A percentile compares a stretch with the other conserved stretches of the same genome.
Conservation (phyloP, 1,140 invertebrate species). For the Nasonia giraulti region DNA sequence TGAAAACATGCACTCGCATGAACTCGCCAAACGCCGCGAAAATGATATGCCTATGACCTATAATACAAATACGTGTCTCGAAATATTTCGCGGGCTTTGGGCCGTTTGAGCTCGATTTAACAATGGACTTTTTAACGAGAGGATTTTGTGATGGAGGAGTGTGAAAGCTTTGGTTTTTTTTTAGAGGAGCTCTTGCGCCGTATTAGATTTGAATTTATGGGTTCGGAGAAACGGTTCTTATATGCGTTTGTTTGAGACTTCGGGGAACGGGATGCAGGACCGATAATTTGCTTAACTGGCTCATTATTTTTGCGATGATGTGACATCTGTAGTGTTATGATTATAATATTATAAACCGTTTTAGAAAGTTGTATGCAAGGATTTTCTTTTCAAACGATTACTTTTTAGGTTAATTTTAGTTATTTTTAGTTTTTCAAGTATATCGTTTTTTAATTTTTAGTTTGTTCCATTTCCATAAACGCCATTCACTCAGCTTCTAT, state of each 20-base stretch:
- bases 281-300: too few relatives aligned
- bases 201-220: constrained; percentile 6
- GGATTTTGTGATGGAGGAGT: neutral
- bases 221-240: neutral
- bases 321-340: too few relatives aligned
- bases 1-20: constrained; percentile 30
- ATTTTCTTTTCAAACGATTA: neutral
- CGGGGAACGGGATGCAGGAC: neutral
- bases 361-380: too few relatives aligned
- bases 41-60: constrained; percentile 32
- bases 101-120: neutral
- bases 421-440: too few relatives aligned
- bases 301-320: too few relatives aligned
- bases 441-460: too few relatives aligned
- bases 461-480: too few relatives aligned
- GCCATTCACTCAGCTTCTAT: too few relatives aligned
- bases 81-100: neutral
- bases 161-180: neutral
- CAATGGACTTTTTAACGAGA: neutral
- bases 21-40: constrained; percentile 33
- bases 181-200: neutral
- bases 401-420: too few relatives aligned
- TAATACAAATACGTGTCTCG: constrained; percentile 23
- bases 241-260: neutral
- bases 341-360: too few relatives aligned